Evolutionary conservation across 2,113 vertebrate species (phyloP).

Genomic region (Ailurus styani): DNA sequence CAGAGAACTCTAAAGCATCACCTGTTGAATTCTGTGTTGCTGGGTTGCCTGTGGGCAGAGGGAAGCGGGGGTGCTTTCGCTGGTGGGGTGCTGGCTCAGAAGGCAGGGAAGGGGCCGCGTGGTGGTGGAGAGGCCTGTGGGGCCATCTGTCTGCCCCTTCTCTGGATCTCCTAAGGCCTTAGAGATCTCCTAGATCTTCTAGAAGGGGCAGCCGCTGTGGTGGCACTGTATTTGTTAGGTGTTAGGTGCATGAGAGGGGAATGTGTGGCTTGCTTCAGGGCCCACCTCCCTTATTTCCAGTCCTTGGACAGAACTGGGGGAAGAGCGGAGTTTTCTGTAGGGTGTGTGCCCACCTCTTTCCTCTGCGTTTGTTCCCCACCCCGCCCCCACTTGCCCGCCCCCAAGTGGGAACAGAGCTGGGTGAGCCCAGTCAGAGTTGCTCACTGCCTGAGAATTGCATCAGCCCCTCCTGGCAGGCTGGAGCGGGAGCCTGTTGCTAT

Average conservation of each 20-base stretch:
- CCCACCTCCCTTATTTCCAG: not conserved
- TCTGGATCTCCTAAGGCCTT: not conserved
- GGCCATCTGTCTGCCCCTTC: not conserved
- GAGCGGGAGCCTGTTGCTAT: conserved; percentile 73
- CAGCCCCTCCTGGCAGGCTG: conserved; percentile 63
- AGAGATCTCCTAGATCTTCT: not conserved
- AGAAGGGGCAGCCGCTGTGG: not conserved
- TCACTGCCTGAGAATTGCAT: conserved; percentile 64
- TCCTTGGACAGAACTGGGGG: not conserved
- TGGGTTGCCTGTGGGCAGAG: not conserved
- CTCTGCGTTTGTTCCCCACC: not conserved
- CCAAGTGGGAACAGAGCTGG: conserved; percentile 13
- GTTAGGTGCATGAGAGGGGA: not conserved
- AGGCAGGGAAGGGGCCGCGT: not conserved
- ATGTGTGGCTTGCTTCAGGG: not conserved
- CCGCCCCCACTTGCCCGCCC: not conserved
- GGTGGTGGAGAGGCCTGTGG: not conserved
- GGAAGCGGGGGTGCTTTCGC: not conserved
- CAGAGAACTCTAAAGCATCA: not conserved
- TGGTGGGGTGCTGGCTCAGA: not conserved
- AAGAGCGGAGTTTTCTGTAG: not conserved
- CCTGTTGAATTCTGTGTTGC: not conserved
- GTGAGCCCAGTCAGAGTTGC: not conserved
- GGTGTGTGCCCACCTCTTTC: not conserved
- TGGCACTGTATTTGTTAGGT: not conserved